phyloP scores from a whole-genome alignment of 2,113 vertebrate genomes.

The Eulemur rufifrons region DNA sequence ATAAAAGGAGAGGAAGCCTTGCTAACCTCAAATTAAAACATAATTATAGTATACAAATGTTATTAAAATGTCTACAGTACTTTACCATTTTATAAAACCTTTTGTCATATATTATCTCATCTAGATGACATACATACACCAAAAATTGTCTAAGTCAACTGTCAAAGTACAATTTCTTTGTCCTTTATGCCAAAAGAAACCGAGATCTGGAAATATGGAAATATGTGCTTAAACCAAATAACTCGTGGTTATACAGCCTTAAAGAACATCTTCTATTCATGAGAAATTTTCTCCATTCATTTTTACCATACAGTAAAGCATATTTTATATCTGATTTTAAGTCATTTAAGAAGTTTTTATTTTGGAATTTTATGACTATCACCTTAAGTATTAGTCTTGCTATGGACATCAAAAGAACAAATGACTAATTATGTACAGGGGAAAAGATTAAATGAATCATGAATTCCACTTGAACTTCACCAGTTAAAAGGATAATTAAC shows the following conservation, averaged over 20 bases:
- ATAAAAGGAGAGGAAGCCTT: constrained; percentile 1
- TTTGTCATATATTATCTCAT: background rate
- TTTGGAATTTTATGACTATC: constrained; percentile 79
- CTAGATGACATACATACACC: background rate
- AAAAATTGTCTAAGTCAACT: constrained; percentile 1
- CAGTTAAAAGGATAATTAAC: constrained; percentile 71
- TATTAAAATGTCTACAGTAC: background rate
- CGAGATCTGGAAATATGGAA: background rate
- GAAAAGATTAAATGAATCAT: constrained; percentile 81
- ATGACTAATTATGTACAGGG: constrained; percentile 75
- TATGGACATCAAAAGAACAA: constrained; percentile 82
- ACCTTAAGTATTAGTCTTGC: constrained; percentile 78
- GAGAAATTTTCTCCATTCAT: constrained; percentile 15
- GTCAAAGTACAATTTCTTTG: constrained; percentile 23
- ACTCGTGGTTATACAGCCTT: background rate
- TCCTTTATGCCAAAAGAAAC: constrained; percentile 33
- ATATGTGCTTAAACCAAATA: constrained; percentile 10
- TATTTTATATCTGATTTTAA: constrained; percentile 42
- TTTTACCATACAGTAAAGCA: background rate
- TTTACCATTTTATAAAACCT: background rate
- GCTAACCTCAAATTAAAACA: constrained; percentile 36
- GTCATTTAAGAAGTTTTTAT: constrained; percentile 70
- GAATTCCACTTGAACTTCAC: constrained; percentile 75
- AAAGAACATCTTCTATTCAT: constrained; percentile 24
- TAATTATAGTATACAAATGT: background rate